Conservation (phyloP, 2,113 vertebrate genomes). For the Carollia perspicillata region DNA sequence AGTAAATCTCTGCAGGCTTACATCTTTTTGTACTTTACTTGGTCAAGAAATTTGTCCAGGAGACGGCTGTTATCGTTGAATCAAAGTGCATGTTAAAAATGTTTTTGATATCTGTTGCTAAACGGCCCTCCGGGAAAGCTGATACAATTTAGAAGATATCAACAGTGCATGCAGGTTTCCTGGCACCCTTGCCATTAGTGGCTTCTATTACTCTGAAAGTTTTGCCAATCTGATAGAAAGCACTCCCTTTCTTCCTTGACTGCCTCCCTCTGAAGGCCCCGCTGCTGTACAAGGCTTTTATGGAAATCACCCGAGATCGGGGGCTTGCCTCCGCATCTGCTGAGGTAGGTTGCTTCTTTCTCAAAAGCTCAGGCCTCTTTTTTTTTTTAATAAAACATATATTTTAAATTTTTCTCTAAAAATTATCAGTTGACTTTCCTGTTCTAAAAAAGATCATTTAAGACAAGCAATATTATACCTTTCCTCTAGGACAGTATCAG, state of each 20-base stretch:
- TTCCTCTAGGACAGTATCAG: background rate
- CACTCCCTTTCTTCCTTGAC: background rate
- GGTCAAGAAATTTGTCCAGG: conserved; percentile 21
- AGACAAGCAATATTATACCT: background rate
- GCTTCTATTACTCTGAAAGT: background rate
- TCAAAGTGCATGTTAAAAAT: background rate
- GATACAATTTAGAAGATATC: background rate
- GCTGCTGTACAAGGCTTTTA: background rate
- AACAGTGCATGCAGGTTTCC: background rate
- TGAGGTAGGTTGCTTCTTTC: background rate
- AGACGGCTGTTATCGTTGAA: background rate
- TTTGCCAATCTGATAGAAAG: background rate
- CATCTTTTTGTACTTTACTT: background rate
- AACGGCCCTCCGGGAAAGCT: background rate
- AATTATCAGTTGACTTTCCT: background rate
- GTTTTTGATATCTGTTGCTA: background rate
- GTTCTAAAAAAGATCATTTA: background rate
- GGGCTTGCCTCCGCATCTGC: background rate
- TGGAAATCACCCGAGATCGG: background rate
- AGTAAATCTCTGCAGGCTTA: background rate
- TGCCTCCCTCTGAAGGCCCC: background rate
- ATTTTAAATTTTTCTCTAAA: conserved; percentile 18
- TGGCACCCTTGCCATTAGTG: background rate
- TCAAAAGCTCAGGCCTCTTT: background rate
- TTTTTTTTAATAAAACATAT: background rate